A percentile compares a stretch with the other conserved stretches of the same genome.
These are phyloP conservation scores for Pyxicephalus adspersus DNA, from an alignment of 2,113 vertebrate species.

Conservation along the genomic window DNA sequence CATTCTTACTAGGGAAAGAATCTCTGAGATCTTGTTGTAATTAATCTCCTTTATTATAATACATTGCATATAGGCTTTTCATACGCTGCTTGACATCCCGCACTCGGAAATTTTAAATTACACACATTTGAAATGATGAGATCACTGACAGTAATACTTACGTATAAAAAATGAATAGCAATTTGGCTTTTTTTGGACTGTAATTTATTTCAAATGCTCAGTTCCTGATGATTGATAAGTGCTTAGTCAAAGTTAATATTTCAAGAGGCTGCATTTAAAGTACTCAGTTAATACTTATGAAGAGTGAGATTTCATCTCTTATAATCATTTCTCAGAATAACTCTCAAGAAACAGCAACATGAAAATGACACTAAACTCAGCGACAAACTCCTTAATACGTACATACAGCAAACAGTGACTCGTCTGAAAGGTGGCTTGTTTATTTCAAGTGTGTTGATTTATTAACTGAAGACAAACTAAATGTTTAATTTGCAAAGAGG, in stretches of 20 bases:
- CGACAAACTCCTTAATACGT: background rate
- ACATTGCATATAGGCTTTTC: constrained; percentile 18
- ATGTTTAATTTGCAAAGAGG: too few species aligned
- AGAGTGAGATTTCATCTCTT: constrained; percentile 11
- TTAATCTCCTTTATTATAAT: constrained; percentile 37
- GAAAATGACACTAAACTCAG: background rate
- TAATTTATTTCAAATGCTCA: constrained; percentile 45
- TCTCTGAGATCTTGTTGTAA: background rate
- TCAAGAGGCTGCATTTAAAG: constrained; percentile 48
- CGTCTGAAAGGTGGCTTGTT: background rate
- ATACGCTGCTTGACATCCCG: constrained; percentile 34
- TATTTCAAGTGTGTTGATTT: background rate
- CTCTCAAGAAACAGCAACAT: constrained; percentile 3
- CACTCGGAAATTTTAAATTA: constrained; percentile 46
- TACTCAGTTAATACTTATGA: constrained; percentile 28
- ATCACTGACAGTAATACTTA: constrained; percentile 48
- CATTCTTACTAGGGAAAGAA: constrained; percentile 18
- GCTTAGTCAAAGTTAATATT: constrained; percentile 53
- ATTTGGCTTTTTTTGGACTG: constrained; percentile 43
- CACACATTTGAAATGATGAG: constrained; percentile 51
- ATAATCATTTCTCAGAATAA: constrained; percentile 17
- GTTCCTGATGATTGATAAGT: constrained; percentile 46
- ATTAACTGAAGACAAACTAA: too few species aligned
- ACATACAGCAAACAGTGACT: background rate
- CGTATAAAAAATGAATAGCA: constrained; percentile 46